A percentile compares a stretch with the other conserved stretches of the same genome.
phyloP scores from a whole-genome alignment of 64 coral and sea anemone species.

The Montipora foliosa region DNA sequence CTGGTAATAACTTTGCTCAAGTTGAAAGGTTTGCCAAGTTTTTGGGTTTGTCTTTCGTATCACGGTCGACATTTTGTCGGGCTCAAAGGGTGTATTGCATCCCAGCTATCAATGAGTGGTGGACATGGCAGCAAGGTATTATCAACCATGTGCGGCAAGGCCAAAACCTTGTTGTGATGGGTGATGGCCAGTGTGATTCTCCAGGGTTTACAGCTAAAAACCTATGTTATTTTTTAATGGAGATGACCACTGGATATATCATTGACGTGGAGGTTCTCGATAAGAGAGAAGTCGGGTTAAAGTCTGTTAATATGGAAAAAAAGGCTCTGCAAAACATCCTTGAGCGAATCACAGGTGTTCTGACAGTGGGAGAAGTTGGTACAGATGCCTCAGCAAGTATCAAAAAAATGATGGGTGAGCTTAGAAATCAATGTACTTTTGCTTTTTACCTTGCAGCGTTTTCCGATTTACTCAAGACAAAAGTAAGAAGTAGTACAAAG shows the following conservation, averaged over 20 bases:
- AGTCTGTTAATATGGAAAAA: too few species aligned
- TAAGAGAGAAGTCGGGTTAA: not conserved
- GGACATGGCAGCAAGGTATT: slow-evolving; percentile 49
- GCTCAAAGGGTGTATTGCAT: slow-evolving; percentile 49
- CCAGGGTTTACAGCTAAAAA: slow-evolving; percentile 37
- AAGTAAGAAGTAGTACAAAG: too few species aligned
- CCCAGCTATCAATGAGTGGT: slow-evolving; percentile 67
- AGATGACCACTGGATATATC: slow-evolving; percentile 20
- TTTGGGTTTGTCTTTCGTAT: slow-evolving; percentile 48
- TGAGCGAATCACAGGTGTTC: too few species aligned
- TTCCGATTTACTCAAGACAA: too few species aligned
- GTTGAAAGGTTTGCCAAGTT: slow-evolving; percentile 46
- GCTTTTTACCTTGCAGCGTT: not conserved
- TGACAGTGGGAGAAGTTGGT: too few species aligned
- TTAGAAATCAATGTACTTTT: not conserved
- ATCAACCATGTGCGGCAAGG: slow-evolving; percentile 23
- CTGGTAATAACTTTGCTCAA: slow-evolving; percentile 58
- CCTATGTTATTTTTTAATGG: not conserved
- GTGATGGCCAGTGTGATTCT: slow-evolving; percentile 81
- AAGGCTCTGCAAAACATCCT: too few species aligned
- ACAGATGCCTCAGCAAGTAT: too few species aligned
- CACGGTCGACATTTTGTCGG: slow-evolving; percentile 59
- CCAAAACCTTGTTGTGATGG: too few species aligned
- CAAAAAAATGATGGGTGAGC: too few species aligned
- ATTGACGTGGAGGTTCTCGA: slow-evolving; percentile 37